Percentiles rank a stretch among this genome's conserved stretches.
Evolutionary conservation across 2,797 vertebrate genomes (phyloP).

Genomic region (Scolopax rusticola): DNA sequence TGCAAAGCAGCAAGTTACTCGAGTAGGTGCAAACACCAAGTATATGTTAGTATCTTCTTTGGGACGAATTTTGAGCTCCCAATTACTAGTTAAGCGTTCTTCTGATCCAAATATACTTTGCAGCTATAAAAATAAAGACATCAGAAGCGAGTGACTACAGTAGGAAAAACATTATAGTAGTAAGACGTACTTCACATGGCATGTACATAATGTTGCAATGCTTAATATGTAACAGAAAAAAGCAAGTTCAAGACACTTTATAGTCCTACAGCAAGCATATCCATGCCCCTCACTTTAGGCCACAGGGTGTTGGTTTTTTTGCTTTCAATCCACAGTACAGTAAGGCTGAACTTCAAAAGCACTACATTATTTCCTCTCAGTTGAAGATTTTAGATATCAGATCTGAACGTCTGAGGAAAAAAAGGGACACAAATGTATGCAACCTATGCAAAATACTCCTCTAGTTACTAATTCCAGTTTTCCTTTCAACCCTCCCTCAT

Average conservation of each 20-base stretch:
- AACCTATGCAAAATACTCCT: rapidly evolving
- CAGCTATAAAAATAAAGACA: slow-evolving; percentile 81
- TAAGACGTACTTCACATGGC: neutral
- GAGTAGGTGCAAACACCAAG: slow-evolving; percentile 91
- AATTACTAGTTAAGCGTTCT: slow-evolving; percentile 86
- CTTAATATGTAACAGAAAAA: neutral
- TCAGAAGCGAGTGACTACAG: neutral
- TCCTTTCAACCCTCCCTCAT: neutral
- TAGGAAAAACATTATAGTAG: neutral
- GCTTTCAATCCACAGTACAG: rapidly evolving
- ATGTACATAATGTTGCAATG: neutral
- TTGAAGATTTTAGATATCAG: neutral
- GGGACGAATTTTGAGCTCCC: slow-evolving; percentile 91
- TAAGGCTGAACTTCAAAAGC: neutral
- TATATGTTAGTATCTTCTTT: slow-evolving; percentile 89
- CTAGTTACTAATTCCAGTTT: neutral
- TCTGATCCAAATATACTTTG: slow-evolving; percentile 92
- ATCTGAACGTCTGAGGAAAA: neutral
- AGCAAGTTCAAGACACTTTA: neutral
- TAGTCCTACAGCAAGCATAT: neutral
- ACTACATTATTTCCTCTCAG: neutral
- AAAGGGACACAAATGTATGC: neutral
- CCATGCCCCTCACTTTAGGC: rapidly evolving
- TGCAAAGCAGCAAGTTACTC: slow-evolving; percentile 92
- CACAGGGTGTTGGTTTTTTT: neutral